Evolutionary conservation across 2,797 vertebrate species (phyloP).

Genomic region (Schizothorax lantsangensis): DNA sequence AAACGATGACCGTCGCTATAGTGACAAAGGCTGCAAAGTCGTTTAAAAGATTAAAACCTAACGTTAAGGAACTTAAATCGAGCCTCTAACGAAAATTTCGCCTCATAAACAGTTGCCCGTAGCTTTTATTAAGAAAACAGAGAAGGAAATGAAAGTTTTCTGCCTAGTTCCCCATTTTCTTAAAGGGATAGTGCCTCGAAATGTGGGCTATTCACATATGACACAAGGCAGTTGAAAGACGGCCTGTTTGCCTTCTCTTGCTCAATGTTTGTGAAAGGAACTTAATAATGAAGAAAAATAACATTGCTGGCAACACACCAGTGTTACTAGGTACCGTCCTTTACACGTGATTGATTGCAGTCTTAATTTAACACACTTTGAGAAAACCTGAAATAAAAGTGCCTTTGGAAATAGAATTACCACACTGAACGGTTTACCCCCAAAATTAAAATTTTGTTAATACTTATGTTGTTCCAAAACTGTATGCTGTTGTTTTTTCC

Average conservation of each 20-base stretch:
- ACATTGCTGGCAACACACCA: not conserved
- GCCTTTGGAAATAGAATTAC: not conserved
- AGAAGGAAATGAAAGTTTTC: slow-evolving; percentile 72
- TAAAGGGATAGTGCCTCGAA: slow-evolving; percentile 54
- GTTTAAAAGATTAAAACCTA: not conserved
- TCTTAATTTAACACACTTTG: not conserved
- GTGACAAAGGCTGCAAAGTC: not conserved
- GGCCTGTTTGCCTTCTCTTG: not conserved
- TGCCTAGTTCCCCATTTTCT: slow-evolving; percentile 70
- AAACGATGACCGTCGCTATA: not conserved
- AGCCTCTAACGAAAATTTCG: not conserved
- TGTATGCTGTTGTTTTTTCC: not conserved
- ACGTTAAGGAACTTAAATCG: not conserved
- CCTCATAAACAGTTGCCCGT: not conserved
- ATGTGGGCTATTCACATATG: not conserved
- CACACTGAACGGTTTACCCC: not conserved
- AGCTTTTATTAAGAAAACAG: not conserved
- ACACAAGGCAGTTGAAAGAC: not conserved
- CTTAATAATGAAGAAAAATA: too few species aligned
- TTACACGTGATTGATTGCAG: not conserved
- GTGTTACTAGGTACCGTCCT: not conserved
- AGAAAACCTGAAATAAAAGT: not conserved
- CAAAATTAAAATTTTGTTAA: not conserved
- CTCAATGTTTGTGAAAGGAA: slow-evolving; percentile 17
- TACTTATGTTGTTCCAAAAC: not conserved